Base-by-base conservation (phyloP, 1,140 invertebrate species). In the Marisa cornuarietis region DNA sequence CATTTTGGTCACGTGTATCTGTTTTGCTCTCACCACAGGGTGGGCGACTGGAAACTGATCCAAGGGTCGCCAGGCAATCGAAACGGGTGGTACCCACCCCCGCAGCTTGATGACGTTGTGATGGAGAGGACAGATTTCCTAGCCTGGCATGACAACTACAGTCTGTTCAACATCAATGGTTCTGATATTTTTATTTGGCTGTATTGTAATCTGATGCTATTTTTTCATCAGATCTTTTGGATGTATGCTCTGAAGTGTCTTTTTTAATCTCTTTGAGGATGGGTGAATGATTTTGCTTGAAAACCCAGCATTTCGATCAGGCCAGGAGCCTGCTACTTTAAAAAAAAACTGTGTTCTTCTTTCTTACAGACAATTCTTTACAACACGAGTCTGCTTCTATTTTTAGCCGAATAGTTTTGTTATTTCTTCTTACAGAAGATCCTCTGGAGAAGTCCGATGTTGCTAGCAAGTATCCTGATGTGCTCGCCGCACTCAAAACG, bases 371-470 rank as follows among this genome's bases (percentile, higher is more conserved):
- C 2, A 42, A 0, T 0, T 42, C 31, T 42, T 42, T 42, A 42
- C 3, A 42, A 42, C 31, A 42, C 31, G 6, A 42, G 31, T 42
- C 31, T 42, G 31, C 31, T 42, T 42, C 31, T 42, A 42, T 42
- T 42, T 42, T 42, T 42, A 42, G 6, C 31, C 31, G 31, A 71
- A 10, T 16, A 61, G 11, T 58, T 51, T 58, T 76, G 20, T 79
- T 74, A n/a, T 63, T 71, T 73, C 22, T 54, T 62, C 73, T 81
- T 49, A 26, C 79, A 85, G 84, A 80, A 42, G 84, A 85, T 65
- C 84, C 84, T 10, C 73, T 24, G 0, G 84, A 85, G 76, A 78
- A 79, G 49, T 20, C 20, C 54, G 81, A 85, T 58, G 61, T 85
- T 7, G 72, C 80, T 6, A 26, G 63, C 11, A 51, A 81, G 42